Percentiles rank a stretch among this genome's conserved stretches.
These are phyloP conservation scores for Sinopyrophorus schimmeli DNA, from an alignment of 2,888 invertebrate species.

Conservation along the genomic window DNA sequence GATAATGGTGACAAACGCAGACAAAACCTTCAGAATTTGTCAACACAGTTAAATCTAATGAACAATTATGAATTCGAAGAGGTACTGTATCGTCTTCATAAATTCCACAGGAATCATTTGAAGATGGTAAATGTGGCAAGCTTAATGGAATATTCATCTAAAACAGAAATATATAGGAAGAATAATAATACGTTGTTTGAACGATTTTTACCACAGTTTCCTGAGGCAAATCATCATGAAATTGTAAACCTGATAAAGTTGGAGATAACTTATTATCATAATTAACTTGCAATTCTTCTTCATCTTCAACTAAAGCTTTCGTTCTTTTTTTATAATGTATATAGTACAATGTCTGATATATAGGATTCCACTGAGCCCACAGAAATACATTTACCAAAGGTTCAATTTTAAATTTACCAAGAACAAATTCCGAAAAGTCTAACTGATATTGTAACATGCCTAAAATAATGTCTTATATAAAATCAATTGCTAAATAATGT, in stretches of 20 bases:
- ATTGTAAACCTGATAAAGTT: conserved; percentile 80
- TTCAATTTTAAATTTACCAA: conserved; percentile 51
- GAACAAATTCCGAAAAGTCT: conserved; percentile 34
- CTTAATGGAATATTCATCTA: conserved; percentile 85
- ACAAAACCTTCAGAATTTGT: conserved; percentile 75
- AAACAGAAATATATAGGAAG: conserved; percentile 34
- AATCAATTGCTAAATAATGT: too few species aligned
- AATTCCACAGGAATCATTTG: conserved; percentile 63
- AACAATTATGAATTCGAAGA: conserved; percentile 78
- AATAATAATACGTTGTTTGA: too few species aligned
- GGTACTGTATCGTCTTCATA: conserved; percentile 84
- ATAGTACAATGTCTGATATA: conserved; percentile 78
- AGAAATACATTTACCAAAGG: conserved; percentile 70
- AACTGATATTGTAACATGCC: conserved; percentile 53
- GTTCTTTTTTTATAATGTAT: conserved; percentile 76
- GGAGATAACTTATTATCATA: conserved; percentile 66
- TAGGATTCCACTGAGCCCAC: conserved; percentile 87
- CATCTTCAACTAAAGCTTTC: conserved; percentile 66
- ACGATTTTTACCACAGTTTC: conserved; percentile 82
- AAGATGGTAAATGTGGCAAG: conserved; percentile 68
- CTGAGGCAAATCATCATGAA: conserved; percentile 83
- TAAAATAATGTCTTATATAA: too few species aligned
- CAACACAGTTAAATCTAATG: conserved; percentile 77
- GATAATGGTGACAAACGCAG: conserved; percentile 80
- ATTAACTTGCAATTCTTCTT: conserved; percentile 65